Conservation (phyloP, 2,113 vertebrate species). For the Neotragus pygmaeus region DNA sequence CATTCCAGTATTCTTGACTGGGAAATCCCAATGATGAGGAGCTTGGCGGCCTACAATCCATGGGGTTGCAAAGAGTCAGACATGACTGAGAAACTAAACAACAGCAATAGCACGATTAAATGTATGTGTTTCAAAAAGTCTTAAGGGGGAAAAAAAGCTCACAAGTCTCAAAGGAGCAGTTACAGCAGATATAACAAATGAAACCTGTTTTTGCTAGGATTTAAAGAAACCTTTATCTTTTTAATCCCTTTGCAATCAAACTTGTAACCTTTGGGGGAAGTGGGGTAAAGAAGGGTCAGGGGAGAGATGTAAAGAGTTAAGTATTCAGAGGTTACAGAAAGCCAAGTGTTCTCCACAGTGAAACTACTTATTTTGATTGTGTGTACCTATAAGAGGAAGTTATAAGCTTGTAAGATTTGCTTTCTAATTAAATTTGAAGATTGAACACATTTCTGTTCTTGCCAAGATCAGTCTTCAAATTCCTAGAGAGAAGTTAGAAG, state of each 20-base stretch:
- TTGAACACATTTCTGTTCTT: background rate
- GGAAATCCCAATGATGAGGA: background rate
- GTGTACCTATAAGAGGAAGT: background rate
- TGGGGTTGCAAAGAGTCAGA: background rate
- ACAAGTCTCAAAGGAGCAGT: background rate
- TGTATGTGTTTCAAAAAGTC: background rate
- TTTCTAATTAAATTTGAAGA: constrained; percentile 21
- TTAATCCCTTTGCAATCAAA: background rate
- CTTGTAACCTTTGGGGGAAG: background rate
- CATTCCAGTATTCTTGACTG: background rate
- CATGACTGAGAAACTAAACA: background rate
- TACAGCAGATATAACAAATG: background rate
- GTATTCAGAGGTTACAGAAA: background rate
- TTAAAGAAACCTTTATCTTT: background rate
- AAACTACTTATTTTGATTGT: background rate
- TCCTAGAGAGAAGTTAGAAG: background rate
- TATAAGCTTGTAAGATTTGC: background rate
- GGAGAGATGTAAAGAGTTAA: background rate
- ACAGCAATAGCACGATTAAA: background rate
- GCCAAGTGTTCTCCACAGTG: background rate
- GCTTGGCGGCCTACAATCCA: background rate
- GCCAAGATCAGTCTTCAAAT: background rate
- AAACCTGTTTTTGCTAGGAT: background rate
- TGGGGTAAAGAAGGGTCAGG: background rate
- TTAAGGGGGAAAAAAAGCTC: background rate